A percentile compares a stretch with the other conserved stretches of the same genome.
These are phyloP conservation scores for Drosophila kikkawai DNA, from an alignment of 1,140 invertebrate species.

Conservation along the genomic window DNA sequence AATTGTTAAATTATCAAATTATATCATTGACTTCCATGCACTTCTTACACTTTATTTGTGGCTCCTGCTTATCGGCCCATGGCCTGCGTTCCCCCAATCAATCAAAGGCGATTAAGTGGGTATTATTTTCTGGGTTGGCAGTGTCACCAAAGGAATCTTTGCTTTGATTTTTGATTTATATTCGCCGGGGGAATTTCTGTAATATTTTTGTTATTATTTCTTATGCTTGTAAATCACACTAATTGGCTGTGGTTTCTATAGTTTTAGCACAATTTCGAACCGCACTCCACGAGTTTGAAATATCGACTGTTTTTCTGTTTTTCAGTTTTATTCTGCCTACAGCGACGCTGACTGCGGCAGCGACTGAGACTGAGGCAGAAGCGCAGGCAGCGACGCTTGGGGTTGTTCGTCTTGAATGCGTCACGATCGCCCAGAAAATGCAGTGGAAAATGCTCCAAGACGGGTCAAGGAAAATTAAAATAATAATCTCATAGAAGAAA, in stretches of 20 bases:
- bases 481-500: too few species aligned
- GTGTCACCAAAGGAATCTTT: conserved; percentile 3
- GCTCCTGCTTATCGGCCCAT: conserved; percentile 53
- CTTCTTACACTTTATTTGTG: conserved; percentile 70
- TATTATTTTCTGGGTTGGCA: conserved; percentile 29
- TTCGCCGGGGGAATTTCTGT: conserved; percentile 12
- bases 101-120: conserved; percentile 59
- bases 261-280: conserved; percentile 50
- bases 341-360: conserved; percentile 16
- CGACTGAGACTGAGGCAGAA: not conserved
- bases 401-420: conserved; percentile 3
- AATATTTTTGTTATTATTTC: conserved; percentile 12
- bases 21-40: conserved; percentile 45
- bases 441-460: not conserved
- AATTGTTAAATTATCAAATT: conserved; percentile 27
- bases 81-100: conserved; percentile 62
- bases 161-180: conserved; percentile 23
- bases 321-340: conserved; percentile 14
- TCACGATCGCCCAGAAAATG: conserved; percentile 13
- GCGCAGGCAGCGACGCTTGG: conserved; percentile 11
- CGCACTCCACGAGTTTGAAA: conserved; percentile 61
- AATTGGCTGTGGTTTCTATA: conserved; percentile 18
- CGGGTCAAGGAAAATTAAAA: too few species aligned
- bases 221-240: conserved; percentile 42
- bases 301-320: conserved; percentile 51